These are phyloP conservation scores for Gephyroberyx darwinii DNA, from an alignment of 2,797 vertebrate species.

Conservation along the genomic window DNA sequence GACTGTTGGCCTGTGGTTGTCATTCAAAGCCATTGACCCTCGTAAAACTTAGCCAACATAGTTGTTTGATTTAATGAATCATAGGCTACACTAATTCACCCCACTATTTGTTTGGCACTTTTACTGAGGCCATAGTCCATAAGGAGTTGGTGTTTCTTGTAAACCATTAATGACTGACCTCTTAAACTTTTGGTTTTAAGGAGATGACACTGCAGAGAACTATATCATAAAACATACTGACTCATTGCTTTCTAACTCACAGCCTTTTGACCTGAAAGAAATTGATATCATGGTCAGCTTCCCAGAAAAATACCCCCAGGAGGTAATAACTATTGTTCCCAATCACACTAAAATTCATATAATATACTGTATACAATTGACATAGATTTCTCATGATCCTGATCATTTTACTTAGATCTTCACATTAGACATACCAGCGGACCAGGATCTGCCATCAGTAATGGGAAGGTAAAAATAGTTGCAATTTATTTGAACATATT, in stretches of 20 bases:
- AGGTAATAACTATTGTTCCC: slow-evolving; percentile 72
- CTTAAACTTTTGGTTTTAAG: slow-evolving; percentile 4
- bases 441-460: slow-evolving; percentile 82
- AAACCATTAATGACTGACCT: background rate
- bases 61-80: background rate
- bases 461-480: slow-evolving; percentile 81
- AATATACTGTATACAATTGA: background rate
- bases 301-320: slow-evolving; percentile 82
- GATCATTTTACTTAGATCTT: slow-evolving; percentile 77
- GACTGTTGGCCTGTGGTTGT: background rate
- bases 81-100: background rate
- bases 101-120: background rate
- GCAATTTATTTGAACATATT: background rate
- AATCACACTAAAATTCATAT: background rate
- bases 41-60: background rate
- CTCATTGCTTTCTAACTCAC: slow-evolving; percentile 39
- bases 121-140: background rate
- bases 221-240: slow-evolving; percentile 26
- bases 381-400: background rate
- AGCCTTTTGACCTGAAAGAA: slow-evolving; percentile 87
- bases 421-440: slow-evolving; percentile 82
- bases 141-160: background rate
- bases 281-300: slow-evolving; percentile 86
- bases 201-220: background rate
- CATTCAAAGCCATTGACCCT: background rate